A percentile compares a stretch with the other conserved stretches of the same genome.
Evolutionary conservation across 2,113 vertebrate genomes (phyloP).

Genomic region (Phycodurus eques): DNA sequence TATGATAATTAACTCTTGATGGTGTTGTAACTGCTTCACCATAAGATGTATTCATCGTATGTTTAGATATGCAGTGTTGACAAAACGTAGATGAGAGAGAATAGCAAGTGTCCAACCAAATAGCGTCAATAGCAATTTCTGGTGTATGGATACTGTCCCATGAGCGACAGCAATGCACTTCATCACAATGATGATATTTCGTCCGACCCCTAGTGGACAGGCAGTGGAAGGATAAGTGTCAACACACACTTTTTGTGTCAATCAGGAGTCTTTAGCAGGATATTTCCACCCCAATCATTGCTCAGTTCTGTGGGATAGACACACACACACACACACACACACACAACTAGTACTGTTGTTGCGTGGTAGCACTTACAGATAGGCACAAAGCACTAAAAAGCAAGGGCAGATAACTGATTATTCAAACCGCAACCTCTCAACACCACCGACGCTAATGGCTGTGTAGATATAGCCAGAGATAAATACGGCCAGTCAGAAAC

Average conservation of each 20-base stretch:
- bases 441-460: slow-evolving; percentile 64
- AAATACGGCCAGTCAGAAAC: slow-evolving; percentile 68
- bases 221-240: background rate
- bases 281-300: slow-evolving; percentile 26
- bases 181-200: background rate
- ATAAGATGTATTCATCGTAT: too few species aligned
- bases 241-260: slow-evolving; percentile 5
- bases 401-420: slow-evolving; percentile 61
- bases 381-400: slow-evolving; percentile 30
- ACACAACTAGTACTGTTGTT: slow-evolving; percentile 1
- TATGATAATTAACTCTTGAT: too few species aligned
- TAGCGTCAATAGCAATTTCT: background rate
- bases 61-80: too few species aligned
- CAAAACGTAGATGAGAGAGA: too few species aligned
- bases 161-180: background rate
- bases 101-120: background rate
- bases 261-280: background rate
- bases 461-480: slow-evolving; percentile 55
- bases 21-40: too few species aligned
- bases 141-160: background rate
- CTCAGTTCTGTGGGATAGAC: slow-evolving; percentile 23
- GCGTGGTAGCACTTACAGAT: background rate
- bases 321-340: background rate
- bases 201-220: background rate
- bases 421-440: slow-evolving; percentile 64